Percentiles rank a stretch among this genome's conserved stretches.
phyloP scores from a whole-genome alignment of 2,888 invertebrate genomes.

The Malthinus flaveolus region DNA sequence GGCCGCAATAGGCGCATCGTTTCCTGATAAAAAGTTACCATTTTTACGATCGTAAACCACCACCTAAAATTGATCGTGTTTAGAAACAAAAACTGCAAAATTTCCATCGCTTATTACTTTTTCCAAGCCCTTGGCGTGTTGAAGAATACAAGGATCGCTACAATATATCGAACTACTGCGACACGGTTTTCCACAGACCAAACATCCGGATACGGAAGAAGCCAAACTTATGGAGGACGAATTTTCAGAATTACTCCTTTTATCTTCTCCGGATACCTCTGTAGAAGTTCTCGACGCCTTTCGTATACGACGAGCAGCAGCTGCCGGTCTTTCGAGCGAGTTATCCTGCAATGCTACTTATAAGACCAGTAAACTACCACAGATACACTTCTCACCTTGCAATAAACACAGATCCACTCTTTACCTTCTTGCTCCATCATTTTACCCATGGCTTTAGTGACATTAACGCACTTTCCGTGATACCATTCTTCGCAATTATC shows the following conservation, averaged over 20 bases:
- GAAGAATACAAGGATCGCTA: conserved; percentile 83
- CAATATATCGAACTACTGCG: conserved; percentile 87
- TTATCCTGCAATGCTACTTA: conserved; percentile 41
- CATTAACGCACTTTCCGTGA: conserved; percentile 95
- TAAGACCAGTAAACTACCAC: not conserved
- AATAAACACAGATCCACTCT: conserved; percentile 90
- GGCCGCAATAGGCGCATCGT: conserved; percentile 80
- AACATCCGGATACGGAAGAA: conserved; percentile 57
- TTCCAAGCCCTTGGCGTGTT: conserved; percentile 76
- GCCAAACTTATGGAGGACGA: conserved; percentile 14
- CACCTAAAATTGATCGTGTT: conserved; percentile 49
- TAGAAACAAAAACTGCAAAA: not conserved
- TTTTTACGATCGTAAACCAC: conserved; percentile 83
- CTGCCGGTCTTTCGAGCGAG: conserved; percentile 47
- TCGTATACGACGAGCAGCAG: conserved; percentile 50
- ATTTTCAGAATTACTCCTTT: conserved; percentile 1
- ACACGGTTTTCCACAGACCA: conserved; percentile 76
- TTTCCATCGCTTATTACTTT: conserved; percentile 45
- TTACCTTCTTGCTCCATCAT: conserved; percentile 88
- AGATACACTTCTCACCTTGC: conserved; percentile 63
- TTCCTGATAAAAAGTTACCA: conserved; percentile 73
- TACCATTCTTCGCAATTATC: conserved; percentile 97
- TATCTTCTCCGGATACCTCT: conserved; percentile 11
- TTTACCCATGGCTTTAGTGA: conserved; percentile 87
- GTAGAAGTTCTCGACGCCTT: conserved; percentile 47